These are phyloP conservation scores for Apoda limacodes DNA, from an alignment of 2,888 invertebrate genomes.

Conservation along the genomic window DNA sequence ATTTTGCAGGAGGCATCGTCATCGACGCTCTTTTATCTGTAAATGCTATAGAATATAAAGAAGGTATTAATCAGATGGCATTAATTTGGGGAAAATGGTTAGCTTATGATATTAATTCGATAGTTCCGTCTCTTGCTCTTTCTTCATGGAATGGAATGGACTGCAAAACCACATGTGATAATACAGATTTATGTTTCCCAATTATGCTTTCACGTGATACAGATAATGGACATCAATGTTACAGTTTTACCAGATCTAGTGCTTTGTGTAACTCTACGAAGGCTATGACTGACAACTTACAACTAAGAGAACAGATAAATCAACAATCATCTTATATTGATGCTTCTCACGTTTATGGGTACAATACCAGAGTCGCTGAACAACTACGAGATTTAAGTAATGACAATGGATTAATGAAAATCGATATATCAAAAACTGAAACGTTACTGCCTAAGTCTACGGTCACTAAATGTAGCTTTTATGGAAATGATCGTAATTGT, in stretches of 20 bases:
- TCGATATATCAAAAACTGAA: slow-evolving; percentile 82
- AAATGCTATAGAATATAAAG: slow-evolving; percentile 83
- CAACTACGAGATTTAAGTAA: slow-evolving; percentile 84
- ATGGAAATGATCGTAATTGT: slow-evolving; percentile 90
- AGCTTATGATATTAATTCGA: slow-evolving; percentile 97
- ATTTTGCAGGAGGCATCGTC: slow-evolving; percentile 86
- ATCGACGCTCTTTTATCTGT: slow-evolving; percentile 90
- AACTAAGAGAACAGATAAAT: slow-evolving; percentile 95
- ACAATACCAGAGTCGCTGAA: slow-evolving; percentile 81
- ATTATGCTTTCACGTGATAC: slow-evolving; percentile 94
- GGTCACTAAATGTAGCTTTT: slow-evolving; percentile 90
- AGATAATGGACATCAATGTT: slow-evolving; percentile 83
- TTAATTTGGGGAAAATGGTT: slow-evolving; percentile 99
- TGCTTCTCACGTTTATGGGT: slow-evolving; percentile 97
- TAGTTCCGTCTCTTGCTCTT: slow-evolving; percentile 92
- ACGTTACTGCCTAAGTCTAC: slow-evolving; percentile 92
- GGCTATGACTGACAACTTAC: slow-evolving; percentile 87
- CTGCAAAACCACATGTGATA: slow-evolving; percentile 92
- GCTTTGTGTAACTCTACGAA: slow-evolving; percentile 98
- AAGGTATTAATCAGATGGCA: slow-evolving; percentile 92
- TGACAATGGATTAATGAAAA: slow-evolving; percentile 82
- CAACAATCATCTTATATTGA: slow-evolving; percentile 96
- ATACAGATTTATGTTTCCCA: slow-evolving; percentile 97
- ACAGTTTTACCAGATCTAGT: slow-evolving; percentile 94
- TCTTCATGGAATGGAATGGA: slow-evolving; percentile 95